These are phyloP conservation scores for Perognathus longimembris DNA, from an alignment of 2,113 vertebrate genomes.

Conservation along the genomic window DNA sequence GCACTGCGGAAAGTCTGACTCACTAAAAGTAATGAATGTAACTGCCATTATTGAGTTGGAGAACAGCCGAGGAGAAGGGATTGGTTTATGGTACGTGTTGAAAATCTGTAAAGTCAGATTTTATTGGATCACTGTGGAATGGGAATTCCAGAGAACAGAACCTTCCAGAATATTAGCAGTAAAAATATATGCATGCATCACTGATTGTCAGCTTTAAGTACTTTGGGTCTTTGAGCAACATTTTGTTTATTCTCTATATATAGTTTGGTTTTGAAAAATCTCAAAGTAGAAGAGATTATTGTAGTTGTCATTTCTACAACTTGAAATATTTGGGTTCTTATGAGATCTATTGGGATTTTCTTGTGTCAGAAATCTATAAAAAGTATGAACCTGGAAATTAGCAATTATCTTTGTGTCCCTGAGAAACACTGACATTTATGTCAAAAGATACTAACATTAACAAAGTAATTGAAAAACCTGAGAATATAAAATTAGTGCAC, in stretches of 20 bases:
- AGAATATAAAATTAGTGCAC: not conserved
- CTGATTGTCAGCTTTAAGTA: conserved; percentile 43
- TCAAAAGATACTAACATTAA: conserved; percentile 13
- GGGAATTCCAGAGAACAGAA: conserved; percentile 75
- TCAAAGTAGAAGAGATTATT: not conserved
- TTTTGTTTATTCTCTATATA: not conserved
- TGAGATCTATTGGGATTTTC: not conserved
- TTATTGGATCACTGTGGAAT: conserved; percentile 79
- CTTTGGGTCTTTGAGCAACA: conserved; percentile 13
- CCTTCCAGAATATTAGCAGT: conserved; percentile 66
- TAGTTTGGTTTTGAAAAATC: conserved; percentile 11
- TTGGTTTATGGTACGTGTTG: conserved; percentile 77
- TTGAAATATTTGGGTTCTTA: not conserved
- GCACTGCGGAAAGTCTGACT: conserved; percentile 80
- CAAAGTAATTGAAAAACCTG: not conserved
- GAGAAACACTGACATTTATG: not conserved
- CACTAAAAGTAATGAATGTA: conserved; percentile 78
- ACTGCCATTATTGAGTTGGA: conserved; percentile 80
- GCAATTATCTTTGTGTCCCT: not conserved
- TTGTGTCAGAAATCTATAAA: conserved; percentile 25
- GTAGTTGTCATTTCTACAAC: not conserved
- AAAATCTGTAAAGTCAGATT: conserved; percentile 81
- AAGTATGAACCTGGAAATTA: conserved; percentile 31
- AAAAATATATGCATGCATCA: not conserved
- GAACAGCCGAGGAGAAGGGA: conserved; percentile 76